A percentile compares a stretch with the other conserved stretches of the same genome.
Conservation (phyloP, 2,888 invertebrate species). For the Drepana falcataria region DNA sequence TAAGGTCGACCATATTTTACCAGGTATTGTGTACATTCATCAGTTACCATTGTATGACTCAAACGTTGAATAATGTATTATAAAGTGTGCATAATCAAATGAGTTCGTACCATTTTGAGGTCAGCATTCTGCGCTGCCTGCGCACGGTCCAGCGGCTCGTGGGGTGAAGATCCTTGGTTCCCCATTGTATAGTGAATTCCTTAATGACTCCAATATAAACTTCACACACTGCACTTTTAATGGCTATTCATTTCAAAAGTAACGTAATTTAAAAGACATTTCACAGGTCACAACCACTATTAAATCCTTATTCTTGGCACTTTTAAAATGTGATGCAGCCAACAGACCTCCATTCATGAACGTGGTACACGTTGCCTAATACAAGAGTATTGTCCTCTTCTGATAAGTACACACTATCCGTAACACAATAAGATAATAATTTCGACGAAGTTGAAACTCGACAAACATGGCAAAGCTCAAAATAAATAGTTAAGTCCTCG, state of each 20-base stretch:
- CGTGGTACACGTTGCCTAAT: slow-evolving; percentile 45
- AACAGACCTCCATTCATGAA: slow-evolving; percentile 43
- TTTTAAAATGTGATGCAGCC: slow-evolving; percentile 1
- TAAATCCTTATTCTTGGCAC: background rate
- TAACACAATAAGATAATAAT: slow-evolving; percentile 65
- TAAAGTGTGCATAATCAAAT: slow-evolving; percentile 35
- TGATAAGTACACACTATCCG: slow-evolving; percentile 55
- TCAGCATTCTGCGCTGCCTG: slow-evolving; percentile 67
- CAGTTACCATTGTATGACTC: slow-evolving; percentile 27
- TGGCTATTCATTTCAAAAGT: slow-evolving; percentile 6
- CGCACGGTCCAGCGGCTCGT: slow-evolving; percentile 88
- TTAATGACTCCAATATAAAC: slow-evolving; percentile 25
- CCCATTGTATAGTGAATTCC: slow-evolving; percentile 78
- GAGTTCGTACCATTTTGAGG: slow-evolving; percentile 66
- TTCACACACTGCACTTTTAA: slow-evolving; percentile 37
- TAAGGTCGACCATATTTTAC: slow-evolving; percentile 24
- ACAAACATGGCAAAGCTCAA: slow-evolving; percentile 66
- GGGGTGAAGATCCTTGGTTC: slow-evolving; percentile 89
- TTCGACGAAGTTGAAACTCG: slow-evolving; percentile 63
- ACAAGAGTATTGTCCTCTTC: slow-evolving; percentile 50
- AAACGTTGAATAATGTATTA: slow-evolving; percentile 34
- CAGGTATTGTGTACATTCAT: slow-evolving; percentile 3
- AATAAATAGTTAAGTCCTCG: slow-evolving; percentile 60
- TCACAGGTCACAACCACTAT: slow-evolving; percentile 6
- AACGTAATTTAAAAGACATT: slow-evolving; percentile 2